A percentile compares a stretch with the other conserved stretches of the same genome.
phyloP scores from a whole-genome alignment of 2,888 invertebrate species.

The Brenthis ino region DNA sequence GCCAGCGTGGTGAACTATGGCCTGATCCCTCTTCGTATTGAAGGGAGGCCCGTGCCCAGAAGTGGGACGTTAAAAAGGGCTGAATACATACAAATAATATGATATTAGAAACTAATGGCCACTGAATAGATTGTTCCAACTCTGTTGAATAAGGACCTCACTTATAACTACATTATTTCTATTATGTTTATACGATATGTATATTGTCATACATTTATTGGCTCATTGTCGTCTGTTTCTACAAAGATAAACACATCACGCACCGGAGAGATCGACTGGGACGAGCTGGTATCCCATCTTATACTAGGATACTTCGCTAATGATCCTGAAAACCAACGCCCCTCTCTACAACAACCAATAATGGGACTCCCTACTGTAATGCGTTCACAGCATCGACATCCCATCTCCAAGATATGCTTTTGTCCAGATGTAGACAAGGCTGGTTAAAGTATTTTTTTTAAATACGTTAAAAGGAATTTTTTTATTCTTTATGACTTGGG shows the following conservation, averaged over 20 bases:
- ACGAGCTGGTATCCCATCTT: slow-evolving; percentile 89
- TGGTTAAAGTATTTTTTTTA: neutral
- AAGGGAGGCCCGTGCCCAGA: too few relatives aligned
- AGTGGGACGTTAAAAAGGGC: too few relatives aligned
- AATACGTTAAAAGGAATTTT: too few relatives aligned
- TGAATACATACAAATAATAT: too few relatives aligned
- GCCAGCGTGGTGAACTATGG: too few relatives aligned
- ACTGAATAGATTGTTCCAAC: too few relatives aligned
- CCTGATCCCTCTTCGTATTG: too few relatives aligned
- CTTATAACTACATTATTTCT: too few relatives aligned
- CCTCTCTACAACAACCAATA: slow-evolving; percentile 84
- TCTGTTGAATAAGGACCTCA: too few relatives aligned
- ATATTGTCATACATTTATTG: neutral
- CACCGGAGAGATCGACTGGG: slow-evolving; percentile 85
- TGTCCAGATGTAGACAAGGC: slow-evolving; percentile 79
- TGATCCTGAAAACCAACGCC: slow-evolving; percentile 84
- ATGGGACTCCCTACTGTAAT: slow-evolving; percentile 81
- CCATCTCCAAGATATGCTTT: slow-evolving; percentile 85
- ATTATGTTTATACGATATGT: too few relatives aligned
- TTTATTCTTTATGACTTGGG: neutral
- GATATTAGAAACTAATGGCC: too few relatives aligned
- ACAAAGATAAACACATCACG: slow-evolving; percentile 82
- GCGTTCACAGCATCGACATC: slow-evolving; percentile 86
- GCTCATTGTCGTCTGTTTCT: neutral
- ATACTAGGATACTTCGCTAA: slow-evolving; percentile 87